Conservation (phyloP, 2,797 vertebrate species). For the Lepus oiostolus region DNA sequence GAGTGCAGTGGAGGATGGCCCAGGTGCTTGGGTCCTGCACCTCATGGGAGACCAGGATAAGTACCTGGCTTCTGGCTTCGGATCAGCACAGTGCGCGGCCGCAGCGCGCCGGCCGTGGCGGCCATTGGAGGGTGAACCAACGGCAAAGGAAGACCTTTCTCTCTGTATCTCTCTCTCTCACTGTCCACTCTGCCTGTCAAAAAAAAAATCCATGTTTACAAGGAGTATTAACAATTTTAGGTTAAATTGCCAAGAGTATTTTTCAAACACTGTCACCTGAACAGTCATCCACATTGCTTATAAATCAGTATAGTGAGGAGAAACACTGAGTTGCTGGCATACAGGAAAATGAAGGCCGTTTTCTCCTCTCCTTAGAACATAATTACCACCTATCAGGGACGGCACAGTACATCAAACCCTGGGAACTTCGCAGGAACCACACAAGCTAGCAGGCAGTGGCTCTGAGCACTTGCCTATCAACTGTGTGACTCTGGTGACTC, state of each 20-base stretch:
- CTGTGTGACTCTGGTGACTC: background rate
- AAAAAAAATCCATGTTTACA: background rate
- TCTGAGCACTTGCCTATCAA: background rate
- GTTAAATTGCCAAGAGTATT: slow-evolving; percentile 25
- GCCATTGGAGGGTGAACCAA: no score
- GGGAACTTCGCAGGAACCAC: background rate
- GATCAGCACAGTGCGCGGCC: no score
- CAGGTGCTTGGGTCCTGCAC: no score
- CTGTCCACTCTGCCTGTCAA: no score
- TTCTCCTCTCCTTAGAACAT: background rate
- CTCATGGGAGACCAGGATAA: no score
- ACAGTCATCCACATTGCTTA: background rate
- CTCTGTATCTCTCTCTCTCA: no score
- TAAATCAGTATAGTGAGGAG: background rate
- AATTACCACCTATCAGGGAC: background rate
- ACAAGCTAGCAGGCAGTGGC: background rate
- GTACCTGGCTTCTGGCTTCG: no score
- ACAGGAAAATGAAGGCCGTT: background rate
- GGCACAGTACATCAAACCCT: background rate
- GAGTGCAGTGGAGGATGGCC: no score
- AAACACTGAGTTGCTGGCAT: background rate
- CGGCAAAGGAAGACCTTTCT: no score
- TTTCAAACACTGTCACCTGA: background rate
- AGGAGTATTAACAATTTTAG: background rate
- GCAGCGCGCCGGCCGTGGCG: no score